Evolutionary conservation across 1,140 invertebrate genomes (phyloP).

Genomic region (Zaprionus davidi): DNA sequence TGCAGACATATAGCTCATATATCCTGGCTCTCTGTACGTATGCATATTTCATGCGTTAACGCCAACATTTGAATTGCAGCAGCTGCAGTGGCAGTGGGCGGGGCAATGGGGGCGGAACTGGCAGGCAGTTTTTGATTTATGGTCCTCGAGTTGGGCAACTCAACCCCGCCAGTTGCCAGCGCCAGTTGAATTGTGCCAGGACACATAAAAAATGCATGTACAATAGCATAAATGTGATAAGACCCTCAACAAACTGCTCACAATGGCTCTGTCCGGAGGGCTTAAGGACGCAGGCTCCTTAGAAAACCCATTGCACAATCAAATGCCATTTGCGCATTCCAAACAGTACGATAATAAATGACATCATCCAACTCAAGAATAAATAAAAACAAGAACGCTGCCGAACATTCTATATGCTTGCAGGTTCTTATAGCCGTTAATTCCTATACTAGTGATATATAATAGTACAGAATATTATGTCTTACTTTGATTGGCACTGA

Average conservation of each 20-base stretch:
- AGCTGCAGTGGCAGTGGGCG: constrained; percentile 5
- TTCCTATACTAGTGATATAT: too few relatives aligned
- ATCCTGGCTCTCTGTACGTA: constrained; percentile 54
- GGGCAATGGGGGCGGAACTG: constrained; percentile 1
- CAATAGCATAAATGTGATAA: constrained; percentile 76
- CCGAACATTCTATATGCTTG: too few relatives aligned
- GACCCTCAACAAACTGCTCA: constrained; percentile 56
- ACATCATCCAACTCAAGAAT: neutral
- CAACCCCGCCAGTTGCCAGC: constrained; percentile 63
- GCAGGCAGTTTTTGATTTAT: constrained; percentile 77
- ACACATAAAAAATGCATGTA: constrained; percentile 72
- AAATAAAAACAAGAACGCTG: neutral
- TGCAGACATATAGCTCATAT: constrained; percentile 20
- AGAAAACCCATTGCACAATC: constrained; percentile 3
- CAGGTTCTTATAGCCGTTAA: too few relatives aligned
- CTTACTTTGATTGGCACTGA: too few relatives aligned
- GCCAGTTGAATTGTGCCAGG: constrained; percentile 72
- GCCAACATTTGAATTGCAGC: constrained; percentile 81
- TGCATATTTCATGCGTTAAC: constrained; percentile 83
- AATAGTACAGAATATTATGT: too few relatives aligned
- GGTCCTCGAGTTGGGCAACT: constrained; percentile 39
- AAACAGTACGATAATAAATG: constrained; percentile 5
- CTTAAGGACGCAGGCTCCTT: constrained; percentile 13
- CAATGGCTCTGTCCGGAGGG: constrained; percentile 13
- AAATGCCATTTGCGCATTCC: constrained; percentile 14